Evolutionary conservation across 1,140 invertebrate genomes (phyloP), one percentile per base, ranked within the genome.

Genomic region (Kradibia gibbosae): DNA sequence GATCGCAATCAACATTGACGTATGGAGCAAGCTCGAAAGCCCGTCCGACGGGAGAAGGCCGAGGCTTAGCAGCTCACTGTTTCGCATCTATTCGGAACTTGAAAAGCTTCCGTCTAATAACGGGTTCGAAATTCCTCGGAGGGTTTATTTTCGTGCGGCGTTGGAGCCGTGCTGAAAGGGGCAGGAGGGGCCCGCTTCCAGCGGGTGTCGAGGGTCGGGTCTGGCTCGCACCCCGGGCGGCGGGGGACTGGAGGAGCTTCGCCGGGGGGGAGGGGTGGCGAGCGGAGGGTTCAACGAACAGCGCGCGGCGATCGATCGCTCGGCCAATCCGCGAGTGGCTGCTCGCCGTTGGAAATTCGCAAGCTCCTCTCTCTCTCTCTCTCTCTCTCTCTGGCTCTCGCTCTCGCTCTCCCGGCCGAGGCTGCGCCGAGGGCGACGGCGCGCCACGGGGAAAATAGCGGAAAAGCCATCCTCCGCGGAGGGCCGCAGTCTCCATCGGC

Each of bases 241-340:
- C n/a, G n/a, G n/a, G n/a, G n/a, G n/a, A n/a, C n/a, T 45, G 13
- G 42, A 45, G 5, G 42, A 45, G 13, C 13, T 45, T 13, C 5
- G 42, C 5, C 13, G 39, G 17, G 39, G 1, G 60, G 53, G 42
- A 65, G 42, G 48, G 57, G 42, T 34, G 13, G 53, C 34, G 36
- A 76, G 74, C 22, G 15, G 48, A 71, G 74, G 80, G 74, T 81
- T 77, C 80, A 81, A 81, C 72, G 80, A 50, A 81, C 73, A 77
- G 57, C 50, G 31, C 57, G 13, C 57, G 25, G 28, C 45, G 79
- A 74, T 74, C 45, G 71, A 60, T 80, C 53, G 71, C 45, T 75
- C 72, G 57, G 22, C 78, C 78, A 80, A 74, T 80, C n/a, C 71
- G 78, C 57, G 31, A 20, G 0, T 31, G 8, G 65, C 62, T 15